Percentiles rank a stretch among this genome's conserved stretches.
Evolutionary conservation across 2,113 vertebrate genomes (phyloP).

Genomic region (Heptranchias perlo): DNA sequence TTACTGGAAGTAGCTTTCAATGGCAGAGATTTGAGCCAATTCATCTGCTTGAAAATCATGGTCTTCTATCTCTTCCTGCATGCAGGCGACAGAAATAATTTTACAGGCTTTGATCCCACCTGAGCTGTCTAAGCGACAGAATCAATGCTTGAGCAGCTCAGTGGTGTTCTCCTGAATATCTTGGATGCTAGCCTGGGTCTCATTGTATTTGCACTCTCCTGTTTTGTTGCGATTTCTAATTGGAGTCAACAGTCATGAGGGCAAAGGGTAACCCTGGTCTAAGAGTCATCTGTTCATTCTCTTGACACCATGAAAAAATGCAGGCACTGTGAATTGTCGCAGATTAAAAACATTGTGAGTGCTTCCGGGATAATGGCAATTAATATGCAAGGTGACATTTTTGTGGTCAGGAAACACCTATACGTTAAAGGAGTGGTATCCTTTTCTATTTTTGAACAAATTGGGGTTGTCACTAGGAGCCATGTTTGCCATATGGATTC

Average conservation of each 20-base stretch:
- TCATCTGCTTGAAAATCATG: too few species aligned
- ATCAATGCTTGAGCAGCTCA: too few species aligned
- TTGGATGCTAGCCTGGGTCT: not conserved
- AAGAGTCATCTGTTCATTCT: not conserved
- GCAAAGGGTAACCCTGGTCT: not conserved
- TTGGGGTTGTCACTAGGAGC: not conserved
- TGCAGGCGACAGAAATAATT: too few species aligned
- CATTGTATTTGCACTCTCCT: not conserved
- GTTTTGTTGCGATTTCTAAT: not conserved
- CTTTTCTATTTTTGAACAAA: not conserved
- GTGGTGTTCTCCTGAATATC: not conserved
- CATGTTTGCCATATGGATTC: not conserved
- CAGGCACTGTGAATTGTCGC: not conserved
- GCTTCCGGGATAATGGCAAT: not conserved
- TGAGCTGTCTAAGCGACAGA: too few species aligned
- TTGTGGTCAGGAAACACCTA: too few species aligned
- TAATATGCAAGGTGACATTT: not conserved
- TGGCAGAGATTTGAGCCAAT: too few species aligned
- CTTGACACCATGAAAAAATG: not conserved
- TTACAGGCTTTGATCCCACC: too few species aligned
- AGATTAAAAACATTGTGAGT: not conserved
- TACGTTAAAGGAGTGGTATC: not conserved
- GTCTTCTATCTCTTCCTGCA: too few species aligned
- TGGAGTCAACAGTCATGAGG: not conserved
- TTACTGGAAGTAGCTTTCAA: too few species aligned